These are phyloP conservation scores for Turdus rufiventris DNA, from an alignment of 2,113 vertebrate genomes.

Conservation along the genomic window DNA sequence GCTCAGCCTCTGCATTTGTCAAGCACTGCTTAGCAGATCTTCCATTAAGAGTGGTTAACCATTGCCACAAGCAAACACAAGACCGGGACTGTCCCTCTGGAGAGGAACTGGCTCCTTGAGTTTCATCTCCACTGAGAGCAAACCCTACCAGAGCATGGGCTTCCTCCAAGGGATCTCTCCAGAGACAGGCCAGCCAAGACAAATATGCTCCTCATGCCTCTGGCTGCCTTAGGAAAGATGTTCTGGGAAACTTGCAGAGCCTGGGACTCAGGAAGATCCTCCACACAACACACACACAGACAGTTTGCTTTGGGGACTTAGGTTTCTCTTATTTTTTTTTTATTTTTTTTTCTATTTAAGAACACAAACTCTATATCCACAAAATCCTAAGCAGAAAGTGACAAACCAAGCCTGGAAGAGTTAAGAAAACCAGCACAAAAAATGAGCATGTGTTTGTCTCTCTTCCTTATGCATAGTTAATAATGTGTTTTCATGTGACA, in stretches of 20 bases:
- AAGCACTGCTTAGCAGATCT: not conserved
- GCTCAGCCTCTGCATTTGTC: not conserved
- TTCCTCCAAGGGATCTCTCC: not conserved
- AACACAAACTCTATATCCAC: not conserved
- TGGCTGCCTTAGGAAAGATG: not conserved
- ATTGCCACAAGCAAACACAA: not conserved
- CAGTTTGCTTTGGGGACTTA: not conserved
- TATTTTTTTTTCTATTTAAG: not conserved
- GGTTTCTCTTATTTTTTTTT: not conserved
- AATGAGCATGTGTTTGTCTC: not conserved
- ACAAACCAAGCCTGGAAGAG: not conserved
- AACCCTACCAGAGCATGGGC: not conserved
- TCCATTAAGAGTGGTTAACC: not conserved
- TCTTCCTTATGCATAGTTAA: not conserved
- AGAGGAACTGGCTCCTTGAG: not conserved
- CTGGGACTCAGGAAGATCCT: not conserved
- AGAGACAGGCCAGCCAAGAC: not conserved
- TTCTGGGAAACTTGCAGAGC: not conserved
- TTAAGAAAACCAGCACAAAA: not conserved
- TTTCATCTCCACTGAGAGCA: not conserved
- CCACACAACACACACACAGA: not conserved
- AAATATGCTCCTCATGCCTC: not conserved
- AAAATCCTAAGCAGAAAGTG: not conserved
- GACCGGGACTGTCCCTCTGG: not conserved
- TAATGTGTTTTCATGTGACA: not conserved